Base-by-base conservation (phyloP, 2,797 vertebrate genomes). In the Crocidura indochinensis region DNA sequence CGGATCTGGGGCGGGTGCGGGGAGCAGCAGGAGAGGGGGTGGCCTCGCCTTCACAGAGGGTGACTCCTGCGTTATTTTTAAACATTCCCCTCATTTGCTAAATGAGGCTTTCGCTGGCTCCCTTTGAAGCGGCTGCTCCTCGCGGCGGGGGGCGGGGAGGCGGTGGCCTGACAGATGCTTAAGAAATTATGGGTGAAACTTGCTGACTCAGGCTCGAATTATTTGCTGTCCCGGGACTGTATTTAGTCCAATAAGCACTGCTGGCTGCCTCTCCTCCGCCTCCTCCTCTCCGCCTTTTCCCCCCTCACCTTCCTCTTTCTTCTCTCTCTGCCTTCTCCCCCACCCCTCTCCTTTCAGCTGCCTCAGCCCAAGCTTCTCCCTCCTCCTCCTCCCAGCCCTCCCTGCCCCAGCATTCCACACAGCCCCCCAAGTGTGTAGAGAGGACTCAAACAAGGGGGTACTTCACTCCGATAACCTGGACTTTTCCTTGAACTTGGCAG, bases 101-200 rank as follows among this genome's bases (percentile, higher is more conserved):
- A 97, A 96, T 97, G 96, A 96, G 94, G 95, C 96, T 97, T 97
- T 97, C 19, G 17, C 92, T 92, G 56, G 87, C 88, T 95, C 91
- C 94, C 84, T 95, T 95, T 92, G 88, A 95, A 95, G 91, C 72
- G 80, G 95, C 91, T 93, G 95, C 90, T 96, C 93, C 73, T 87
- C 82, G 1, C 31, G 0, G 94, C 8, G 12, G 80, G 76, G 92
- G 79, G 84, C 9, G 51, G 94, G 95, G 97, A 96, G 83, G 93
- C 96, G 86, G 86, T 95, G 94, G 92, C 95, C 96, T 97, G 93
- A 95, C 95, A 95, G 92, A 97, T 96, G 94, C 93, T 97, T 97
- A 95, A 97, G 97, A 97, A 97, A 97, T 97, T 97, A 96, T 74
- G 94, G 92, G 83, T 44, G 20, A 97, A 97, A 96, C 91, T 80